Conservation (phyloP, 2,113 vertebrate species). For the Bufo gargarizans region DNA sequence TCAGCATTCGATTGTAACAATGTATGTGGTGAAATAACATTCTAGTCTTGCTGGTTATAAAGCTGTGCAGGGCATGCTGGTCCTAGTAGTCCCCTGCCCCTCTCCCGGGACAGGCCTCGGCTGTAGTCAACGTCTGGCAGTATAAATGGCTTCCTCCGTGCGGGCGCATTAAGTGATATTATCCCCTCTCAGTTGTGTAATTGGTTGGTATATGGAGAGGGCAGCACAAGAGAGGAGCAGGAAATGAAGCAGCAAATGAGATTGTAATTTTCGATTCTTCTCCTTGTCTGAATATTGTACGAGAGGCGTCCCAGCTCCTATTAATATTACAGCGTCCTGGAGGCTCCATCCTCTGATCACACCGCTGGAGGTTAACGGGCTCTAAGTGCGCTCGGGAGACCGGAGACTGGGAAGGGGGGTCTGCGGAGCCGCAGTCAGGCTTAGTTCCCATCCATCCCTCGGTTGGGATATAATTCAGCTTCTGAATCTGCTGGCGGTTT, state of each 20-base stretch:
- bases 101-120: not conserved
- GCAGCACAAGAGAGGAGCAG: not conserved
- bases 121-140: not conserved
- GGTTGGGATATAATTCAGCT: too few species aligned
- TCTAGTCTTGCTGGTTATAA: not conserved
- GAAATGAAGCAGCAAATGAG: constrained; percentile 40
- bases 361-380: not conserved
- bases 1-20: not conserved
- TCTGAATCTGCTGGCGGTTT: too few species aligned
- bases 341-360: not conserved
- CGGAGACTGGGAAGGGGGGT: not conserved
- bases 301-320: not conserved
- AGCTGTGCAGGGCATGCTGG: not conserved
- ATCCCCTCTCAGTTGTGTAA: constrained; percentile 2
- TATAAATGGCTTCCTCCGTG: constrained; percentile 2
- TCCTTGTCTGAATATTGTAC: constrained; percentile 12
- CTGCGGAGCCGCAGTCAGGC: too few species aligned
- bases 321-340: constrained; percentile 11
- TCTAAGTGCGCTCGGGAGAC: not conserved
- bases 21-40: not conserved
- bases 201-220: constrained; percentile 26
- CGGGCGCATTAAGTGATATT: constrained; percentile 14
- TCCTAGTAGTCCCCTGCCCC: not conserved
- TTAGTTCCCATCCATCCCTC: too few species aligned
- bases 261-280: constrained; percentile 26